A percentile compares a stretch with the other conserved stretches of the same genome.
phyloP scores from a whole-genome alignment of 1,140 invertebrate species.

The Streblospio benedicti region DNA sequence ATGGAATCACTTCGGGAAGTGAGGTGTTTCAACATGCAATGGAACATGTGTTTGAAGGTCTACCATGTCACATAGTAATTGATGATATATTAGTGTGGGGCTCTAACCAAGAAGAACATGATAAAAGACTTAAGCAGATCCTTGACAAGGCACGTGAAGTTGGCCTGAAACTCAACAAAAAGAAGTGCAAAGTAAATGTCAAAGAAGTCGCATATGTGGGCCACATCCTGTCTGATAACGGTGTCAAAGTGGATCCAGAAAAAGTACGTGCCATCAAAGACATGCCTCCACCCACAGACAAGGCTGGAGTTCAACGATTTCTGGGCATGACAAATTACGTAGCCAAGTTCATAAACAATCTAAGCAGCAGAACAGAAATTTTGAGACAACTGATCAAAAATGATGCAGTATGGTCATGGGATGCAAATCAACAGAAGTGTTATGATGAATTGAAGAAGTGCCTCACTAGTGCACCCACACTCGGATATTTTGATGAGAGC shows the following conservation, averaged over 20 bases:
- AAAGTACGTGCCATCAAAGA: conserved; percentile 18
- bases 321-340: conserved; percentile 27
- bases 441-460: conserved; percentile 21
- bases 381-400: conserved; percentile 5
- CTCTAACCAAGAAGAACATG: neutral
- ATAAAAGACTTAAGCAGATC: neutral
- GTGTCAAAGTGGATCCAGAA: conserved; percentile 15
- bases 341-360: conserved; percentile 19
- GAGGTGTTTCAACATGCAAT: conserved; percentile 1
- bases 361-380: neutral
- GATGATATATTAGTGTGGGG: conserved; percentile 3
- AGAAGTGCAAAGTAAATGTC: neutral
- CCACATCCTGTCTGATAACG: neutral
- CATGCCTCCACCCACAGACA: conserved; percentile 23
- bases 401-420: conserved; percentile 9
- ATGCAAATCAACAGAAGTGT: conserved; percentile 1
- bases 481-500: conserved; percentile 26
- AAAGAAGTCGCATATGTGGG: neutral
- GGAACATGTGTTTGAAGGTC: neutral
- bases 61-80: neutral
- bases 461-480: conserved; percentile 19
- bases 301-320: conserved; percentile 19
- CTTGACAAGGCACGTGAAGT: neutral
- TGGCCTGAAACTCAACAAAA: neutral
- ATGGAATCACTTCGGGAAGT: neutral